Evolutionary conservation across 2,113 vertebrate genomes (phyloP).

Genomic region (Hoplias malabaricus): DNA sequence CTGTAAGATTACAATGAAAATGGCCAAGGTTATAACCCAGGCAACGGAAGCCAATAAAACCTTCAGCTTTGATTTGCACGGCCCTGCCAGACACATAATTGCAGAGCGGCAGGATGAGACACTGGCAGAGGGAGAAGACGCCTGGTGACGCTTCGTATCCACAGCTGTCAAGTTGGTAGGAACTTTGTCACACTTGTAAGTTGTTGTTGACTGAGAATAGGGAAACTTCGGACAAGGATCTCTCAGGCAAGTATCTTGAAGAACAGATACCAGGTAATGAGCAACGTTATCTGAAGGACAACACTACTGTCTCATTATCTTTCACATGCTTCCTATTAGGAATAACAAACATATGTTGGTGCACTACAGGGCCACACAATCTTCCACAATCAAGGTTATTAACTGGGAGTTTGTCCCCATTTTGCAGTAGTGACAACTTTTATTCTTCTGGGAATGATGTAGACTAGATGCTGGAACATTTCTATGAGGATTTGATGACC

Average conservation of each 20-base stretch:
- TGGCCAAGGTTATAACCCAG: constrained; percentile 49
- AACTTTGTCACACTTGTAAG: constrained; percentile 41
- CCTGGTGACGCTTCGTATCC: constrained; percentile 35
- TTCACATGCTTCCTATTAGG: constrained; percentile 11
- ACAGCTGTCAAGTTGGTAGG: constrained; percentile 36
- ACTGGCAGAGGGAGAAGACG: constrained; percentile 21
- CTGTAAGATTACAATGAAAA: constrained; percentile 47
- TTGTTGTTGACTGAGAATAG: constrained; percentile 7
- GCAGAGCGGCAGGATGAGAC: constrained; percentile 30
- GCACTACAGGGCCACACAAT: no score
- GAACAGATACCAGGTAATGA: no score
- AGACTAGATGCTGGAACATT: no score
- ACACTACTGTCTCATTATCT: constrained; percentile 23
- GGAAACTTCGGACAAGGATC: not conserved
- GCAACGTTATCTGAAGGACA: constrained; percentile 10
- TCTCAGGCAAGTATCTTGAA: no score
- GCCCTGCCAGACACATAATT: constrained; percentile 45
- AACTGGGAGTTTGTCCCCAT: no score
- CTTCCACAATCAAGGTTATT: no score
- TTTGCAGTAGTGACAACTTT: no score
- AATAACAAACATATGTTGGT: no score
- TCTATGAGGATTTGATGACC: no score
- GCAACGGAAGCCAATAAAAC: constrained; percentile 55
- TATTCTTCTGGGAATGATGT: no score
- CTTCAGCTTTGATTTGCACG: constrained; percentile 54